A percentile compares a stretch with the other conserved stretches of the same genome.
Evolutionary conservation across 92 coral and sea anemone species (phyloP).

Genomic region (Parazoanthus darwini): DNA sequence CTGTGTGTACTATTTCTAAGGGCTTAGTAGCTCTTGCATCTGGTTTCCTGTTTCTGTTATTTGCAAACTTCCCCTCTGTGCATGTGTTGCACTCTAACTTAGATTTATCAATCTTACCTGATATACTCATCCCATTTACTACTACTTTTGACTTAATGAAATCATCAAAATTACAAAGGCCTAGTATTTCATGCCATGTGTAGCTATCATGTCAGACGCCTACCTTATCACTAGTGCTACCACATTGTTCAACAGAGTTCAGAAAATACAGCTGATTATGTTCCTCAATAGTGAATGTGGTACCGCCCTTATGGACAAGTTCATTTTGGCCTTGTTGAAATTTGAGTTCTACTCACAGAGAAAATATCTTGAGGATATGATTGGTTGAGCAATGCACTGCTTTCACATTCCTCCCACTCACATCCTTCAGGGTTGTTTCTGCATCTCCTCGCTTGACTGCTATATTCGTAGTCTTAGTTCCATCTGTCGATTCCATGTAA

Average conservation of each 20-base stretch:
- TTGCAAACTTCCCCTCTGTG: conserved; percentile 31
- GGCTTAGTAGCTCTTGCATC: conserved; percentile 39
- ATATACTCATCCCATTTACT: conserved; percentile 48
- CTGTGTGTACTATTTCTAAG: conserved; percentile 47
- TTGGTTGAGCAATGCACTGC: conserved; percentile 38
- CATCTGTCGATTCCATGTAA: conserved; percentile 45
- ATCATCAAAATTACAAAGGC: conserved; percentile 36
- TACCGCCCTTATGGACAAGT: conserved; percentile 41
- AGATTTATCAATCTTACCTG: conserved; percentile 18
- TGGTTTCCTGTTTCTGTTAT: conserved; percentile 38
- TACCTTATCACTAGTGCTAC: conserved; percentile 25
- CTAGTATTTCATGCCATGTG: conserved; percentile 44
- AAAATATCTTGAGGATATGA: conserved; percentile 44
- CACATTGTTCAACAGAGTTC: conserved; percentile 25
- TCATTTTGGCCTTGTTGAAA: conserved; percentile 36
- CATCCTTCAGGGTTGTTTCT: conserved; percentile 25
- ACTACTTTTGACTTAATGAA: conserved; percentile 19
- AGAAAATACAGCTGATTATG: conserved; percentile 32
- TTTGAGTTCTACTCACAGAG: conserved; percentile 37
- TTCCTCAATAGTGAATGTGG: conserved; percentile 26
- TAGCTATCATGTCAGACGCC: not conserved
- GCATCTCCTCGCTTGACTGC: conserved; percentile 53
- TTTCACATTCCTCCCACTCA: conserved; percentile 36
- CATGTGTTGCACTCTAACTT: conserved; percentile 43
- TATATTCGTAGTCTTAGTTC: conserved; percentile 39